Base-by-base conservation (phyloP, 2,888 invertebrate genomes). In the Heliconius hortense region DNA sequence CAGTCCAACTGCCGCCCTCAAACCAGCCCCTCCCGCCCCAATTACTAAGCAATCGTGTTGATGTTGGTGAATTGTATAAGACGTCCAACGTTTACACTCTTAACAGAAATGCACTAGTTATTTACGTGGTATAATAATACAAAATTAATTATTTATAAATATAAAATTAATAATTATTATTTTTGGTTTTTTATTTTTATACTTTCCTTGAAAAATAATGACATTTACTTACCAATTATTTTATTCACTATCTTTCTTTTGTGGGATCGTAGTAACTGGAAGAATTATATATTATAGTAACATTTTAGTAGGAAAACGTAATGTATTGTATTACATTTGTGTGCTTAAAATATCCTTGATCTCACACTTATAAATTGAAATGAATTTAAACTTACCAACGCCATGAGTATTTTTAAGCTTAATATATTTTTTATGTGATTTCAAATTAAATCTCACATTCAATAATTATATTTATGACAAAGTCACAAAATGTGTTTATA, bases 21-120 rank as follows among this genome's bases (percentile, higher is more conserved):
- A 95, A 1, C 99, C 99, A 0, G 99, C 98, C 0, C 99, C 99
- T 21, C 99, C 96, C 0, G 99, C 99, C 2, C 99, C 99, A 28
- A 99, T 97, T 21, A 99, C 97, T 74, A 99, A 95, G 15, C 97
- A 98, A 95, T 99, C 99, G 86, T 97, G 98, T 24, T 95, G 95
- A 87, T 99, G 99, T 87, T 99, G 98, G 0, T 98, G 95, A 0
- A 99, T 76, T 4, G 76, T 76, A 26, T 78, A 80, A 8, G 76
- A 74, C 21, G 59, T 64, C 11, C 60, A 71, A 24, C 78, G 72
- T 18, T 48, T 73, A 4, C 56, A 64, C 3, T 60, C 78, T 78
- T 31, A n/a, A 53, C 31, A 67, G 11, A 74, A 7, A 18, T 28
- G 1, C n/a, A 26, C 3, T 48, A 31, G 11, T 35, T 7, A 24